Percentiles rank a stretch among this genome's conserved stretches.
phyloP scores from a whole-genome alignment of 2,888 invertebrate species.

The Aelia acuminata region DNA sequence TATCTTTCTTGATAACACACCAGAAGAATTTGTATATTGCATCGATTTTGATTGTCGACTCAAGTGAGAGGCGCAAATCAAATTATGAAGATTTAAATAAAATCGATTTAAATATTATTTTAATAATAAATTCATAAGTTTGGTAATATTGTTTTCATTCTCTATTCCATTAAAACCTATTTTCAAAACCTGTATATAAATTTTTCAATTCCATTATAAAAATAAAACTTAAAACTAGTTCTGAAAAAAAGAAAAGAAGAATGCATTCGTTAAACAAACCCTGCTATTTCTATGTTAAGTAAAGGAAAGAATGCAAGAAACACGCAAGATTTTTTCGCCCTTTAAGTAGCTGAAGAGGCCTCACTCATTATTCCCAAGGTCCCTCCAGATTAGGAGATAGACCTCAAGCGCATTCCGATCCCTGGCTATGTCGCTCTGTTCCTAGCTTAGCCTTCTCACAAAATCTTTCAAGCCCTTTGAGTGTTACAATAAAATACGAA shows the following conservation, averaged over 20 bases:
- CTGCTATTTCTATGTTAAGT: not conserved
- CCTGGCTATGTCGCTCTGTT: not conserved
- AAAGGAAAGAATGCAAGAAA: not conserved
- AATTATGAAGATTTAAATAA: too few species aligned
- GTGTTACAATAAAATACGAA: not conserved
- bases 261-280: not conserved
- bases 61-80: too few species aligned
- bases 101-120: too few species aligned
- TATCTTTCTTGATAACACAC: too few species aligned
- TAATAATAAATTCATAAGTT: too few species aligned
- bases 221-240: not conserved
- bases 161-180: too few species aligned
- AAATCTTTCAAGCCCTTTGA: not conserved
- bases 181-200: too few species aligned
- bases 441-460: not conserved
- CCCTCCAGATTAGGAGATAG: not conserved
- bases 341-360: slow-evolving; percentile 17
- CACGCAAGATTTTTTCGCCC: not conserved
- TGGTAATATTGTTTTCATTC: too few species aligned
- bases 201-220: too few species aligned
- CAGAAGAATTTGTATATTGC: too few species aligned
- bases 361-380: not conserved
- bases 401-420: not conserved
- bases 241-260: not conserved
- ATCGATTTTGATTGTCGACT: too few species aligned